Conservation (phyloP, 2,113 vertebrate species). For the Ursus arctos region DNA sequence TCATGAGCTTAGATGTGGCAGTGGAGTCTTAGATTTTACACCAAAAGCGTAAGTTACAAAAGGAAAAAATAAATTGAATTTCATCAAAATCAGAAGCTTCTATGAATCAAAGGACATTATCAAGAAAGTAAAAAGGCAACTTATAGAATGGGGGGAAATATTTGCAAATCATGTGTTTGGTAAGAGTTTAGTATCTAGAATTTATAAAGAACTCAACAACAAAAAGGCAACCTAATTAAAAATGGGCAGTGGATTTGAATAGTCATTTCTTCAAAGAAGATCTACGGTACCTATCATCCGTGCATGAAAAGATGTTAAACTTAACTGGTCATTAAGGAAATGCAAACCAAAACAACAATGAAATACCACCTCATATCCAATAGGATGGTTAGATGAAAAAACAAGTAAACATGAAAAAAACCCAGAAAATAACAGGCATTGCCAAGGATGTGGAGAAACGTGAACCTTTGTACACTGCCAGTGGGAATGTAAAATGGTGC, state of each 20-base stretch:
- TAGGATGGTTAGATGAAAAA: not conserved
- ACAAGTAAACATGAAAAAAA: not conserved
- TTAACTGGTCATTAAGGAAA: conserved; percentile 39
- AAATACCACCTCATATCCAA: not conserved
- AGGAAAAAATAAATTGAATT: not conserved
- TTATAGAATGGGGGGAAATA: not conserved
- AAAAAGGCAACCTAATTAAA: not conserved
- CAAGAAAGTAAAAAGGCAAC: not conserved
- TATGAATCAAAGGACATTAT: conserved; percentile 20
- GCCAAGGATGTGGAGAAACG: not conserved
- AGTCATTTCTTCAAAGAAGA: conserved; percentile 28
- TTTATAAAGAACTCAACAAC: conserved; percentile 29
- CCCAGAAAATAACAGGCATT: not conserved
- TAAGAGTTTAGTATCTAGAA: not conserved
- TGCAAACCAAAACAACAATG: not conserved
- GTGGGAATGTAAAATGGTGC: not conserved
- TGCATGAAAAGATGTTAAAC: not conserved
- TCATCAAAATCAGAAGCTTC: conserved; percentile 7
- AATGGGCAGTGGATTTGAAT: not conserved
- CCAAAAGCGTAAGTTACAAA: not conserved
- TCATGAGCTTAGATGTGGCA: not conserved
- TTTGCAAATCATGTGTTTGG: not conserved
- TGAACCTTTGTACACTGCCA: not conserved
- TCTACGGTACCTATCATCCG: not conserved
- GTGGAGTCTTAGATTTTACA: not conserved